These are phyloP conservation scores for Alectura lathami DNA, from an alignment of 2,113 vertebrate genomes.

Conservation along the genomic window DNA sequence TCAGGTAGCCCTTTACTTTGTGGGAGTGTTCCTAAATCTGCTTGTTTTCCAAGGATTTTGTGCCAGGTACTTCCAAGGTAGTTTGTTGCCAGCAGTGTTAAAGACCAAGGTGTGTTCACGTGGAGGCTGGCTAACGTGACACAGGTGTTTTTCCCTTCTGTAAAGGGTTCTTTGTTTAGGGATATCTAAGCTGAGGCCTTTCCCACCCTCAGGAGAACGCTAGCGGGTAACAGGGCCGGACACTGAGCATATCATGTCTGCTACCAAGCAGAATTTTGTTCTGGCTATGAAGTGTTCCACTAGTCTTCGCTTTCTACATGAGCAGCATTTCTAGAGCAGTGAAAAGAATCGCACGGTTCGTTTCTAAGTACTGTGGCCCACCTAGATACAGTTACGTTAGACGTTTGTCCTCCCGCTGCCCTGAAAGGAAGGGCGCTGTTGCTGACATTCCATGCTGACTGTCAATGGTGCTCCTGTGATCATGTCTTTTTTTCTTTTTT, in stretches of 20 bases:
- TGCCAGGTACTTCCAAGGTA: not conserved
- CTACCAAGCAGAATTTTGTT: not conserved
- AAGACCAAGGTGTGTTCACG: not conserved
- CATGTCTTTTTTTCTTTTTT: slow-evolving; percentile 44
- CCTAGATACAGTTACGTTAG: not conserved
- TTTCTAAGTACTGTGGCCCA: not conserved
- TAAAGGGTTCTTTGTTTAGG: not conserved
- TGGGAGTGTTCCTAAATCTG: not conserved
- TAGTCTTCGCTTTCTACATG: not conserved
- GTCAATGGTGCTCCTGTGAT: slow-evolving; percentile 19
- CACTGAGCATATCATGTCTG: fast-evolving
- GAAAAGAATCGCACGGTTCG: not conserved
- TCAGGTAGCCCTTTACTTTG: not conserved
- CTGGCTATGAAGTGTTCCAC: not conserved
- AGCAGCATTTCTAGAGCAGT: not conserved
- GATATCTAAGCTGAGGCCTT: not conserved
- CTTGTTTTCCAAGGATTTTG: not conserved
- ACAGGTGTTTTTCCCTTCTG: not conserved
- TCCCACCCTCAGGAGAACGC: not conserved
- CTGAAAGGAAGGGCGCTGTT: not conserved
- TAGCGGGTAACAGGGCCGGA: not conserved
- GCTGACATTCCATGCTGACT: not conserved
- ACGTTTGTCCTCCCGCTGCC: not conserved
- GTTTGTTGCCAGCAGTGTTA: not conserved
- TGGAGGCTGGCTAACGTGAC: not conserved